Conservation (phyloP, 2,888 invertebrate species). For the Trachelus troglodyta region DNA sequence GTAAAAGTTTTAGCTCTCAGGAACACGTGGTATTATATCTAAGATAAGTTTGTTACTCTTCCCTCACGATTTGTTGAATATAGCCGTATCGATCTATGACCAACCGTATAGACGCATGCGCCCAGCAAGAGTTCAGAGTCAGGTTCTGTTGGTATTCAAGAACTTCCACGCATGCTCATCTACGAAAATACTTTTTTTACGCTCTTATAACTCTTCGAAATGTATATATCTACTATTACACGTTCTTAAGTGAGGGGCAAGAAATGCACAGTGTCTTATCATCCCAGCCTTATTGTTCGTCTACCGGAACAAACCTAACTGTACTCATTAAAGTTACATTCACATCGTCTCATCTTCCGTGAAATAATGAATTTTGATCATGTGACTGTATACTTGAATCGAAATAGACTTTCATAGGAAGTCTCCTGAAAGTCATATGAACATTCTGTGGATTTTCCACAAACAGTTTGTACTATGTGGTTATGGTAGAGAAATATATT, state of each 20-base stretch:
- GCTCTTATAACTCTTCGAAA: background rate
- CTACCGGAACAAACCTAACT: background rate
- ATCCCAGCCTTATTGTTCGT: background rate
- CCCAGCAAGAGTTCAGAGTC: background rate
- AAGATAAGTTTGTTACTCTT: conserved; percentile 6
- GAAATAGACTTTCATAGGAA: background rate
- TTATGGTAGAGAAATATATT: background rate
- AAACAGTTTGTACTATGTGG: background rate
- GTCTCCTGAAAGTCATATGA: background rate
- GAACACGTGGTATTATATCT: background rate
- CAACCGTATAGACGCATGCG: conserved; percentile 33
- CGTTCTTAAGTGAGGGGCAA: background rate
- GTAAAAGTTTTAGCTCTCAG: background rate
- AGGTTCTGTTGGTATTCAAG: background rate
- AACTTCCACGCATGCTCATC: background rate
- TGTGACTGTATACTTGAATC: background rate
- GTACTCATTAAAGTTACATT: background rate
- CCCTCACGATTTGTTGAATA: conserved; percentile 21
- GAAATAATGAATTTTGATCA: background rate
- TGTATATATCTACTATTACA: background rate
- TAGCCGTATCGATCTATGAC: conserved; percentile 36
- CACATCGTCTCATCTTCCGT: background rate
- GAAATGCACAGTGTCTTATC: background rate
- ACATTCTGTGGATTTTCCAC: background rate
- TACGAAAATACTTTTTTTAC: background rate